Evolutionary conservation across 2,113 vertebrate species (phyloP), one percentile per base, ranked within the genome.

Genomic region (Mustelus asterias): DNA sequence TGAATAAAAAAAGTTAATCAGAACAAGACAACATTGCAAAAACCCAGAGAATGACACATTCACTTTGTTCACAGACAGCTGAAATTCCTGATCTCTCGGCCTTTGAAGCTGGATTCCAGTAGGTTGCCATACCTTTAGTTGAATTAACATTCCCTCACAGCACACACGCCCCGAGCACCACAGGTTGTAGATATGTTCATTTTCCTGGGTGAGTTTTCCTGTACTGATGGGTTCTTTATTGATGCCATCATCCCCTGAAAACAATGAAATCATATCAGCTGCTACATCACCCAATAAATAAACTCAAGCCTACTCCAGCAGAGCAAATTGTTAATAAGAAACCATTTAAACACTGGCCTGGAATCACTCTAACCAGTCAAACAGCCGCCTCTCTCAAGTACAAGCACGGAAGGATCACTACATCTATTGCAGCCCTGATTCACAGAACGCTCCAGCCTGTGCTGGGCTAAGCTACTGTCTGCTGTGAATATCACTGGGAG

Each of bases 81-180:
- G 37, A 93, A 67, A 65, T 22, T 58, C 16, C 33, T 63, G 18
- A 93, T n/a, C 80, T 41, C 37, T 6, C 7, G 33, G 80, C 4
- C 80, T 83, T 16, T 9, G 2, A n/a, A 60, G 29, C n/a, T 65
- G 16, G 63, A 93, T 37, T 92, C 18, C 65, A 67, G 89, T 9
- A 37, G 58, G n/a, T 60, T 85, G 96, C 89, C 96, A 96, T 96
- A 98, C 98, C 97, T 98, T 98, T 13, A 98, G 97, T 96, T 99
- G 99, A 97, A 99, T 99, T 94, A 99, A 98, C 99, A 99, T 99
- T 96, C 99, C 99, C 95, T 99, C 99, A 96, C 99, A 99, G 98
- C 99, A 99, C 83, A 99, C 98, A 3, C 99, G 98, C 6, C 99
- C 99, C 0, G 99, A 99, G 97, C 99, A 99, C 99, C 99, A 99